Base-by-base conservation (phyloP, 2,888 invertebrate genomes). In the Lepeophtheirus nordmannii region DNA sequence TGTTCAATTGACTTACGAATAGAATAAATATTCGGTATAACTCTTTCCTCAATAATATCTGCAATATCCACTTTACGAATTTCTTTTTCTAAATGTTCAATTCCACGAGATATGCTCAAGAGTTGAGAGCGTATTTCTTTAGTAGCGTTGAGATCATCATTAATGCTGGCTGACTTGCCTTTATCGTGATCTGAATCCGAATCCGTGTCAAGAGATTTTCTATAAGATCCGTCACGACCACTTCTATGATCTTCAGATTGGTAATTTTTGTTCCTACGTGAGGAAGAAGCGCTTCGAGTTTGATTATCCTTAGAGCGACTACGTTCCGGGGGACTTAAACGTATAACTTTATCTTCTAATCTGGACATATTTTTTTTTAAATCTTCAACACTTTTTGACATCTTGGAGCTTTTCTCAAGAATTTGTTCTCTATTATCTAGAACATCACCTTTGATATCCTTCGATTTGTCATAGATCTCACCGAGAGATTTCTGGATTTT, bases 11-110 rank as follows among this genome's bases (percentile, higher is more conserved):
- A 38, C 38, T 60, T 60, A 9, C 60, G 60, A 23, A 60, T 60
- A 30, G 60, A 38, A 14, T 22, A 60, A 30, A 60, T 38, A 37
- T 60, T 60, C 23, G 60, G 60, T 10, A 60, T 60, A 17, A 60
- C 37, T 60, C 60, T 20, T 30, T 60, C 60, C 14, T 60, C 60
- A 10, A 60, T 38, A 17, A 60, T 20, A 37, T 60, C 60, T 11
- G 23, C 17, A 14, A 60, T 30, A 14, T 60, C 60, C 22, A 60
- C 22, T 57, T 37, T 60, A 9, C 60, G 60, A 30, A 60, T 37
- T 38, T 60, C 60, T 37, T 60, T 60, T 30, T 60, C 39, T 10
- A 60, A 30, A 38, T 20, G 23, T 23, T 60, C 60, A 38, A 60
- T 30, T 14, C 53, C 53, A 30, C 53, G 53, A 14, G 53, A n/a